Evolutionary conservation across 2,888 invertebrate genomes (phyloP), one percentile per base, ranked within the genome.

Genomic region (Euclidia mi): DNA sequence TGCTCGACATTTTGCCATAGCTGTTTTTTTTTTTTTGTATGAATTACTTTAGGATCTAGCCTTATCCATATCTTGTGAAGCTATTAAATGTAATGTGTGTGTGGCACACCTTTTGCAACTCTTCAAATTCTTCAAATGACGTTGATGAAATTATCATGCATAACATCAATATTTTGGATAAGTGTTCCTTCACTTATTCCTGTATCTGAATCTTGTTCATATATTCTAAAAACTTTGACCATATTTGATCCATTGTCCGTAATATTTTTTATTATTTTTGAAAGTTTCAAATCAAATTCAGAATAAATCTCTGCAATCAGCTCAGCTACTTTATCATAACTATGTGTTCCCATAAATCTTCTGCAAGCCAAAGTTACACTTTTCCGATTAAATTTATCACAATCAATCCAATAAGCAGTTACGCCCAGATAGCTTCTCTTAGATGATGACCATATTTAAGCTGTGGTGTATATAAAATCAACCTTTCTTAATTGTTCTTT

Each of bases 1-100:
- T 38, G 65, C 56, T 53, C n/a, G 37, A 17, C 37, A 37, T 9
- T 37, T 37, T 37, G 17, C 1, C 15, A 37, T 15, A 1, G 37
- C 15, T 15, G 15, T 14, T 7, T 37, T 17, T 15, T 15, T 2
- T 37, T 37, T 37, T 10, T 37, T 37, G 9, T 17, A 37, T 3
- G 15, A 37, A 6, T 3, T 20, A 20, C 4, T 20, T 20, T 20
- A 3, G 20, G 4, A 3, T 20, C 20, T 20, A 4, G 56, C 65
- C 51, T 65, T 28, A 29, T 44, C 18, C 28, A 67, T 47, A 28
- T 65, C 61, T 17, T 37, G 35, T 46, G 42, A 25, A 25, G 68
- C 47, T 40, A 65, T 63, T 48, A 67, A 37, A 38, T 71, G 63
- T 50, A 71, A 67, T 40, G 65, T 68, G 52, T 68, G 67, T 38